Evolutionary conservation across 2,113 vertebrate species (phyloP).

Genomic region (Sterna hirundo): DNA sequence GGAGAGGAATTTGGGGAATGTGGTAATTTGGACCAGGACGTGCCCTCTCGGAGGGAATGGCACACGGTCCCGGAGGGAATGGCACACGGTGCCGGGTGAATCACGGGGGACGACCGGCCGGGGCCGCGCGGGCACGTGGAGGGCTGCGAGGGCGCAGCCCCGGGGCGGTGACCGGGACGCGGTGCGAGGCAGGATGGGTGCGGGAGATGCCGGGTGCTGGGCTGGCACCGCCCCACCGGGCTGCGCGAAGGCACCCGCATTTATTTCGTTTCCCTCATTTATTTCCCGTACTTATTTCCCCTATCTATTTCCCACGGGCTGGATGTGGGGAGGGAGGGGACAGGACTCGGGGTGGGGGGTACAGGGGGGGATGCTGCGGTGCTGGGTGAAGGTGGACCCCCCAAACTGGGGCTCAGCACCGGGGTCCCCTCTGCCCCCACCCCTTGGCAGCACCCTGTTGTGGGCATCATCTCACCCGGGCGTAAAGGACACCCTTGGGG

Average conservation of each 20-base stretch:
- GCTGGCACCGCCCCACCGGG: not conserved
- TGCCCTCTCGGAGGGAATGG: conserved; percentile 63
- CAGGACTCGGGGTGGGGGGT: accelerated
- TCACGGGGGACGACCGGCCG: conserved; percentile 9
- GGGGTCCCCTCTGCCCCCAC: accelerated
- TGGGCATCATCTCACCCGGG: not conserved
- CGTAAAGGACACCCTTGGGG: not conserved
- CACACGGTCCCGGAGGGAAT: conserved; percentile 18
- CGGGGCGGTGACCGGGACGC: accelerated
- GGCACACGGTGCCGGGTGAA: conserved; percentile 51
- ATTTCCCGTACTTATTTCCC: not conserved
- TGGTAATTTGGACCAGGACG: conserved; percentile 72
- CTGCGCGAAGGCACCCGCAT: not conserved
- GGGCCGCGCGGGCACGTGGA: not conserved
- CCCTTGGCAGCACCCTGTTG: not conserved
- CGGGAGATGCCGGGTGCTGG: not conserved
- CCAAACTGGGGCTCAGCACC: not conserved
- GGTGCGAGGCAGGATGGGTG: not conserved
- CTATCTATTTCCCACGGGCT: not conserved
- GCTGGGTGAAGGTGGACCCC: not conserved
- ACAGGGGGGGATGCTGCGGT: not conserved
- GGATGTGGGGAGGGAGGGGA: not conserved
- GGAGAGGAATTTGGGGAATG: conserved; percentile 74
- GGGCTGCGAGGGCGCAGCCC: not conserved
- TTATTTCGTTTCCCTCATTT: not conserved